A percentile compares a stretch with the other conserved stretches of the same genome.
Conservation (phyloP, 2,113 vertebrate species). For the Pachypanchax playfairii region DNA sequence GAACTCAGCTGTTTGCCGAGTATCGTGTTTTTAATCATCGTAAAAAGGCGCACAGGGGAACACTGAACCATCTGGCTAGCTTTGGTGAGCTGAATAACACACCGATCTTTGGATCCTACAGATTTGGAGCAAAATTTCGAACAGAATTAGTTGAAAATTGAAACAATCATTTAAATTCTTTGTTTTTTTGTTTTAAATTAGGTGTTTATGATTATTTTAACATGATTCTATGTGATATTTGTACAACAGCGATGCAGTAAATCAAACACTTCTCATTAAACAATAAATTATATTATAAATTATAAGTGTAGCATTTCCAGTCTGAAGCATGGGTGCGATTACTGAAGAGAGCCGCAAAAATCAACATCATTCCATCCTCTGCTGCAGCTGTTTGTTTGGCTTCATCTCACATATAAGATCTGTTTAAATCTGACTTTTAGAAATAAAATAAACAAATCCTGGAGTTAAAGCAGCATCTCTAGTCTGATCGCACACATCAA, state of each 20-base stretch:
- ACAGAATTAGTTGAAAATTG: conserved; percentile 8
- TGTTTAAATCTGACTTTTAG: not conserved
- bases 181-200: not conserved
- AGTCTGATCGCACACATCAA: not conserved
- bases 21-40: conserved; percentile 46
- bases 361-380: not conserved
- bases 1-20: conserved; percentile 44
- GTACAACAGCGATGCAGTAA: not conserved
- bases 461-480: not conserved
- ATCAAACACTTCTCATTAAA: conserved; percentile 8
- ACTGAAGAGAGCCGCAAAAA: not conserved
- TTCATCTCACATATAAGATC: not conserved
- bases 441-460: not conserved
- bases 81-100: conserved; percentile 36
- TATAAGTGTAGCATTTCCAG: not conserved
- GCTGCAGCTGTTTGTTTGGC: not conserved
- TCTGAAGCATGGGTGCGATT: conserved; percentile 7
- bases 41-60: conserved; percentile 45
- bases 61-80: conserved; percentile 54
- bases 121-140: conserved; percentile 23
- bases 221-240: conserved; percentile 13
- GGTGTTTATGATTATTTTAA: conserved; percentile 9
- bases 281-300: conserved; percentile 16
- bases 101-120: conserved; percentile 39
- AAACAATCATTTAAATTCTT: not conserved